Conservation (phyloP, 2,888 invertebrate genomes). For the Lochmaea capreae region DNA sequence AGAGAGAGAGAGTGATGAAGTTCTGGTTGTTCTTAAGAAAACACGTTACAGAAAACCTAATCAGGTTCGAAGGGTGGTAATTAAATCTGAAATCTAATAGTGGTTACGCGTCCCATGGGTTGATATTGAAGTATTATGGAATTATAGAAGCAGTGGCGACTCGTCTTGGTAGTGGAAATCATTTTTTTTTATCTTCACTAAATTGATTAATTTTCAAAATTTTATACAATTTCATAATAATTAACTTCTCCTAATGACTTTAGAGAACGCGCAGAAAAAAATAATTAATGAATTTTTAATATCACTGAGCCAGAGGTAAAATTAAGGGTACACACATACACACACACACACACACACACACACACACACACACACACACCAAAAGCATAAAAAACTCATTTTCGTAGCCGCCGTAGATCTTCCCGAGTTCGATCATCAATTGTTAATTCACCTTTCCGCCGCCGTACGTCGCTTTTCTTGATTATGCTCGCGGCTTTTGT, state of each 20-base stretch:
- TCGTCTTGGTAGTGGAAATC: conserved; percentile 4
- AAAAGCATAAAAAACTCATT: conserved; percentile 44
- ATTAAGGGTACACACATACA: conserved; percentile 5
- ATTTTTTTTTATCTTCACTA: too few relatives aligned
- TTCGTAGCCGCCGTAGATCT: conserved; percentile 38
- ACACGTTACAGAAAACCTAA: conserved; percentile 50
- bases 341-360: conserved; percentile 8
- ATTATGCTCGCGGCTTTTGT: conserved; percentile 58
- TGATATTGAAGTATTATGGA: conserved; percentile 41
- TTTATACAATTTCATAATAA: conserved; percentile 4
- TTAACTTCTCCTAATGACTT: conserved; percentile 14
- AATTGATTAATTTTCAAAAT: background rate
- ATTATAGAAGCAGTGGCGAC: conserved; percentile 29
- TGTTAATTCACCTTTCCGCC: conserved; percentile 44
- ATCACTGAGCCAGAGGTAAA: conserved; percentile 43
- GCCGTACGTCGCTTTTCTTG: conserved; percentile 33
- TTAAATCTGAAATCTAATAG: conserved; percentile 56
- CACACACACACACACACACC: background rate
- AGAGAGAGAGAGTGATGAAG: conserved; percentile 17
- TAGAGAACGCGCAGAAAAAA: background rate
- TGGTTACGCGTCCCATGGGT: conserved; percentile 45
- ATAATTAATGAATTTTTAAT: conserved; percentile 45
- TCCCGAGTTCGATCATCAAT: conserved; percentile 47
- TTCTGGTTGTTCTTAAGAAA: conserved; percentile 41
- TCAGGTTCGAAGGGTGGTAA: conserved; percentile 55